Base-by-base conservation (phyloP, 2,888 invertebrate species). In the Dynastes maya region DNA sequence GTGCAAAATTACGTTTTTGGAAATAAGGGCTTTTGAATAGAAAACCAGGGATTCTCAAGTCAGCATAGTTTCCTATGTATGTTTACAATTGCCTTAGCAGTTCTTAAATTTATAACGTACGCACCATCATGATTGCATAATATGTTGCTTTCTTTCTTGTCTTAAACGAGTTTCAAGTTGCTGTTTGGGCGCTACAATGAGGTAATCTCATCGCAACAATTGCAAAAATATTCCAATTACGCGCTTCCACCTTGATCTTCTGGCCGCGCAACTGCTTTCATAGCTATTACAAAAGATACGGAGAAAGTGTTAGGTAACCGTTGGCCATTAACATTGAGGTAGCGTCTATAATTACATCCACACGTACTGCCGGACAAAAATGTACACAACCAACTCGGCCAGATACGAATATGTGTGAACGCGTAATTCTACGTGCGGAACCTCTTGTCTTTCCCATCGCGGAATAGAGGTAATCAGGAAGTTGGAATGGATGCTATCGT, bases 251-350 rank as follows among this genome's bases (percentile, higher is more conserved):
- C 70, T 70, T 70, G 70, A 70, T 70, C 55, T 70, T 70, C 70
- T 70, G 70, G 32, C 32, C 70, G 55, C 29, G 32, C 32, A 32
- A 32, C 70, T 53, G 70, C 70, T 70, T 70, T 70, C 70, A 29
- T 70, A 51, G 55, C 22, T 27, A 53, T 70, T 70, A 70, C 70
- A 70, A 53, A 70, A 70, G 53, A 45, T 45, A 70, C 53, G 55
- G 70, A 53, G 70, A 70, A 70, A 70, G 70, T 70, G 55, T 70
- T 70, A 70, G 32, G 64, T 64, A 64, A 64, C 40, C 64, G 16
- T 64, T 64, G 64, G 40, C 8, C 64, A 40, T 64, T 64, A 64
- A 64, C 64, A 64, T 64, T 64, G 64, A 9, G n/a, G n/a, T 40
- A 32, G 13, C 40, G 64, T 64, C n/a, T 64, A 64, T 37, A 72